These are phyloP conservation scores for Oreotrochilus melanogaster DNA, from an alignment of 2,113 vertebrate genomes.

Conservation along the genomic window DNA sequence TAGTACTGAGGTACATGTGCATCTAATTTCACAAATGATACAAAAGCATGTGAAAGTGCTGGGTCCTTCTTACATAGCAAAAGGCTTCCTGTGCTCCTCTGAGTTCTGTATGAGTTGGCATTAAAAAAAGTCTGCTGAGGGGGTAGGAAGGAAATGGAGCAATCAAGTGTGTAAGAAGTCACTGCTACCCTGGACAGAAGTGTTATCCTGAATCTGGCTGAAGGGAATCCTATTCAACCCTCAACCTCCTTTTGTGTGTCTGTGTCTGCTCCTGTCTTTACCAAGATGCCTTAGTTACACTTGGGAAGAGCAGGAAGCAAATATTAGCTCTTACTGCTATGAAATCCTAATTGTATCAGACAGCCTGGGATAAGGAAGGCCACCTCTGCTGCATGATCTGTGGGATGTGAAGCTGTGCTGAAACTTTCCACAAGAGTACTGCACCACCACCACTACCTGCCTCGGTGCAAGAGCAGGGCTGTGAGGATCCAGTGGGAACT, in stretches of 20 bases:
- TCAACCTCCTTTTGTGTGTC: neutral
- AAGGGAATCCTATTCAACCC: slow-evolving; percentile 21
- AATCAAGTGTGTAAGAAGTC: slow-evolving; percentile 60
- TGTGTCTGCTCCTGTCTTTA: neutral
- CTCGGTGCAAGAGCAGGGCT: neutral
- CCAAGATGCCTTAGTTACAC: neutral
- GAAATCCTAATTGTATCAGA: neutral
- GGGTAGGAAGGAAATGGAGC: slow-evolving; percentile 57
- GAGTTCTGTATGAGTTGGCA: slow-evolving; percentile 34
- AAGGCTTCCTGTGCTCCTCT: slow-evolving; percentile 28
- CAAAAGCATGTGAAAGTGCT: slow-evolving; percentile 39
- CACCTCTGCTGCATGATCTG: accelerated
- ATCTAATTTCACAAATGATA: slow-evolving; percentile 54
- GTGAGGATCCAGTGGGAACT: neutral
- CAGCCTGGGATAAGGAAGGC: neutral
- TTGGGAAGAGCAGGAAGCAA: neutral
- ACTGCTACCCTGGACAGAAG: slow-evolving; percentile 22
- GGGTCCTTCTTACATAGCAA: neutral
- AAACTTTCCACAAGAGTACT: neutral
- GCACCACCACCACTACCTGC: neutral
- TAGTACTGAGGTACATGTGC: slow-evolving; percentile 39
- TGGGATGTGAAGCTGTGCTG: neutral
- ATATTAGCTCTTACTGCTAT: neutral
- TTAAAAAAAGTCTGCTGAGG: neutral
- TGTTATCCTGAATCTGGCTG: neutral